Evolutionary conservation across 2,113 vertebrate genomes (phyloP).

Genomic region (Corydoras sp.): DNA sequence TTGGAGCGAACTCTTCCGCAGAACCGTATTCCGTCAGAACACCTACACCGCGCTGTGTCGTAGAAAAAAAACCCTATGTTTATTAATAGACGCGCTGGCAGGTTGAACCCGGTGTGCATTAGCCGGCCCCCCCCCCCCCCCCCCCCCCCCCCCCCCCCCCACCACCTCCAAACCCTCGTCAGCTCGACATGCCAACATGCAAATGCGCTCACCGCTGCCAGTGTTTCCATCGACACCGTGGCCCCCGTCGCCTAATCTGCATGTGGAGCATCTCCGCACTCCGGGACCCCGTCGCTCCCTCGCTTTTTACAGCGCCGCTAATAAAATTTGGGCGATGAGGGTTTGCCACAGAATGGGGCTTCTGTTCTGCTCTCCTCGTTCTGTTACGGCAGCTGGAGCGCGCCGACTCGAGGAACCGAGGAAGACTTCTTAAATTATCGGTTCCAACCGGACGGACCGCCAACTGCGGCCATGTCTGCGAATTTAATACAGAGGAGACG

Average conservation of each 20-base stretch:
- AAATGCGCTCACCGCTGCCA: conserved; percentile 64
- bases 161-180: conserved; percentile 14
- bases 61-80: too few relatives aligned
- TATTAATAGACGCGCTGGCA: too few relatives aligned
- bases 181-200: conserved; percentile 53
- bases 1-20: too few relatives aligned
- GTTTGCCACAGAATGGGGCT: conserved; percentile 54
- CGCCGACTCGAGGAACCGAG: conserved; percentile 39
- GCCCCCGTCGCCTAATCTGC: conserved; percentile 64
- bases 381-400: conserved; percentile 40
- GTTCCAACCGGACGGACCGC: conserved; percentile 43
- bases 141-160: conserved; percentile 48
- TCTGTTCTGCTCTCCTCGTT: conserved; percentile 49
- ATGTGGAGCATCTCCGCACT: conserved; percentile 68
- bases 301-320: conserved; percentile 55
- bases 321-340: conserved; percentile 51
- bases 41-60: too few relatives aligned
- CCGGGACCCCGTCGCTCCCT: conserved; percentile 57
- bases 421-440: conserved; percentile 54
- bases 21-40: too few relatives aligned
- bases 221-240: conserved; percentile 45
- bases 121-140: neutral
- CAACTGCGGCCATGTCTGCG: conserved; percentile 54
- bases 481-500: conserved; percentile 63
- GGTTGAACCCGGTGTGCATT: too few relatives aligned